Percentiles rank a stretch among this genome's conserved stretches.
These are phyloP conservation scores for Amphimallon solstitiale DNA, from an alignment of 2,888 invertebrate genomes.

Conservation along the genomic window DNA sequence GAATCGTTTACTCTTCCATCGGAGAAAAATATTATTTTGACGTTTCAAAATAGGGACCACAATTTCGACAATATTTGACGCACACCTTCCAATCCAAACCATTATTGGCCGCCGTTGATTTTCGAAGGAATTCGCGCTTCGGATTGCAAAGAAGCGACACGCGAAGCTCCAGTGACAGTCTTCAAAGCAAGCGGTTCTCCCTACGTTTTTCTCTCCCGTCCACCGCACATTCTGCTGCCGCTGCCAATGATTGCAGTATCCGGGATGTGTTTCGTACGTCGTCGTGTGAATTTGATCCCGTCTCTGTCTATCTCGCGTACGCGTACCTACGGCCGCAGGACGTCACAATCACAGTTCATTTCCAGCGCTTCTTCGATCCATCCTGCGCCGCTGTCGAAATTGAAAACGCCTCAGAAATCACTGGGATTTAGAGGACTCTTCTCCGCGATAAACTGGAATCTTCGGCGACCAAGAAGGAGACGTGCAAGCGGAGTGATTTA, in stretches of 20 bases:
- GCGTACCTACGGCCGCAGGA: constrained; percentile 46
- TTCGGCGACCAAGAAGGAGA: not conserved
- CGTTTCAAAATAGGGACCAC: too few relatives aligned
- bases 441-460: constrained; percentile 20
- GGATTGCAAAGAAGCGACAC: not conserved
- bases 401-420: constrained; percentile 46
- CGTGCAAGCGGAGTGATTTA: not conserved
- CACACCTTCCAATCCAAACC: too few relatives aligned
- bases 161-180: constrained; percentile 46
- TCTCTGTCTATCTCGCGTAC: constrained; percentile 45
- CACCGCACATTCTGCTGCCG: too few relatives aligned
- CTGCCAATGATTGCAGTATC: constrained; percentile 59
- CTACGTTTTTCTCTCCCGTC: constrained; percentile 37
- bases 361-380: constrained; percentile 54
- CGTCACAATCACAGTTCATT: constrained; percentile 57
- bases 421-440: constrained; percentile 33
- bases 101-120: not conserved
- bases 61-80: too few relatives aligned
- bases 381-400: constrained; percentile 45
- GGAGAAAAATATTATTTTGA: too few relatives aligned
- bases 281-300: constrained; percentile 51
- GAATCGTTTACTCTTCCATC: too few relatives aligned
- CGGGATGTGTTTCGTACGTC: constrained; percentile 58
- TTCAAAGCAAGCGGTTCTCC: constrained; percentile 44
- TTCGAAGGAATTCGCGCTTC: not conserved